Evolutionary conservation across 1,140 invertebrate species (phyloP).

Genomic region (Apis dorsata): DNA sequence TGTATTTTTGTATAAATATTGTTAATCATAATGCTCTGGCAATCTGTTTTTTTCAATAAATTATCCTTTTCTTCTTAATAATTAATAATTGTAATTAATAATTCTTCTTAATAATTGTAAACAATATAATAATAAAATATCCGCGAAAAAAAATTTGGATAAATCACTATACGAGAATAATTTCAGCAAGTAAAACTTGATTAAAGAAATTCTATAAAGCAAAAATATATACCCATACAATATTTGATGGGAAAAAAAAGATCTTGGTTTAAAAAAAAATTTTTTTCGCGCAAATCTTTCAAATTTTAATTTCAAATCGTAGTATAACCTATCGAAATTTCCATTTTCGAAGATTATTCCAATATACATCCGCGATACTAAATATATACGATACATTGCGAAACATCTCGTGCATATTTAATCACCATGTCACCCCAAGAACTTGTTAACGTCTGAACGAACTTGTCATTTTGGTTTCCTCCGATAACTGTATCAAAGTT

Average conservation of each 20-base stretch:
- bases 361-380: not conserved
- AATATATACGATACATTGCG: constrained; percentile 7
- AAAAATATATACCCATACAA: not conserved
- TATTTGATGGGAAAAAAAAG: not conserved
- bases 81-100: no score
- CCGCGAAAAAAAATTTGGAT: no score
- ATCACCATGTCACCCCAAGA: constrained; percentile 16
- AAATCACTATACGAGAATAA: not conserved
- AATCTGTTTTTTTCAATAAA: not conserved
- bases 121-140: no score
- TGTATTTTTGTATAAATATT: not conserved
- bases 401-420: constrained; percentile 42
- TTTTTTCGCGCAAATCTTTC: not conserved
- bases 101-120: no score
- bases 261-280: no score
- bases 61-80: no score
- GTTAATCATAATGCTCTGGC: not conserved
- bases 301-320: constrained; percentile 23
- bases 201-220: not conserved
- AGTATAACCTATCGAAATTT: constrained; percentile 21
- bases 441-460: not conserved
- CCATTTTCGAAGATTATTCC: not conserved
- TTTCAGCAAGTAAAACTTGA: not conserved
- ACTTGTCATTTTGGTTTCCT: not conserved
- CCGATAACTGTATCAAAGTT: not conserved